These are phyloP conservation scores for Haliclystus octoradiatus DNA, from an alignment of 30 jellyfish, hydroid and myxozoan species.

Conservation along the genomic window DNA sequence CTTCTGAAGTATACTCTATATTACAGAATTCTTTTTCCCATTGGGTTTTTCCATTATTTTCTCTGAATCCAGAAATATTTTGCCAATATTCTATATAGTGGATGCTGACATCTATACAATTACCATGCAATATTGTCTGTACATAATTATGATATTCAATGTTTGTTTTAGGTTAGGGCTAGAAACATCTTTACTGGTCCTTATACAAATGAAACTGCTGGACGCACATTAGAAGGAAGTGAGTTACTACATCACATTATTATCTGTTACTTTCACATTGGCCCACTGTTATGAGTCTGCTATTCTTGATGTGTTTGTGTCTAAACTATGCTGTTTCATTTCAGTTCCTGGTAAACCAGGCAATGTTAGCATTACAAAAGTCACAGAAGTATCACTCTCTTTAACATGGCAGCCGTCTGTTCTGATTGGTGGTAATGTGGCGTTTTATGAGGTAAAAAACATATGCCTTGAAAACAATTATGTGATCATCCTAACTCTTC, in stretches of 20 bases:
- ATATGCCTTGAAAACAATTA: not conserved
- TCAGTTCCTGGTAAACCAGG: slow-evolving; percentile 33
- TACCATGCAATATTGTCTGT: not conserved
- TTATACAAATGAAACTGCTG: slow-evolving; percentile 18
- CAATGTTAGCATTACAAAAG: not conserved
- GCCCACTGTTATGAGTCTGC: not conserved
- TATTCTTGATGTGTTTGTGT: not conserved
- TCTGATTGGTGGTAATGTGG: slow-evolving; percentile 17
- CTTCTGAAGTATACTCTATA: too few species aligned
- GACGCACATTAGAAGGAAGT: slow-evolving; percentile 47
- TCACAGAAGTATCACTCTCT: not conserved
- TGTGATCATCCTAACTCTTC: too few species aligned
- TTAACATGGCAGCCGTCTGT: slow-evolving; percentile 31
- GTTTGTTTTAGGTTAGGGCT: slow-evolving; percentile 24
- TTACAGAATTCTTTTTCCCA: too few species aligned
- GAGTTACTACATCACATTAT: slow-evolving; percentile 22
- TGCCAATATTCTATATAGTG: too few species aligned
- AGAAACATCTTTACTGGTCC: slow-evolving; percentile 21
- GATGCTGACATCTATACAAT: not conserved
- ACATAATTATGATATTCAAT: too few species aligned
- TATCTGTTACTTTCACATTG: not conserved
- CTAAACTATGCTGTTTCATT: not conserved
- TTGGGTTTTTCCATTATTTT: too few species aligned
- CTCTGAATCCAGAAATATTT: too few species aligned
- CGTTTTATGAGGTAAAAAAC: slow-evolving; percentile 17